Evolutionary conservation across 2,113 vertebrate species (phyloP).

Genomic region (Mesocricetus auratus): DNA sequence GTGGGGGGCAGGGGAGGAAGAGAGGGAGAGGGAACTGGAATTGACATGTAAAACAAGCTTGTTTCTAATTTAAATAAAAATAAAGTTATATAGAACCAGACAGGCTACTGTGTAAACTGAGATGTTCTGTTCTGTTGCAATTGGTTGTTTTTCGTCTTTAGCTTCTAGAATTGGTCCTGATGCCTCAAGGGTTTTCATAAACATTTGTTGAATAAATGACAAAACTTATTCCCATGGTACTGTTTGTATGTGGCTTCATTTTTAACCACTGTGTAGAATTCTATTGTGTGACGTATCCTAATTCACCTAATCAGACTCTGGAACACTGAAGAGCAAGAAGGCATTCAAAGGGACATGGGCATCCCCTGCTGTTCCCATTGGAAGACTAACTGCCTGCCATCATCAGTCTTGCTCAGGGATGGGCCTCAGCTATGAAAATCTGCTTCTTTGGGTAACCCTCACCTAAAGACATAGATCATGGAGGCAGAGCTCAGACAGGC

Average conservation of each 20-base stretch:
- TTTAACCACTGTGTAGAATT: neutral
- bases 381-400: neutral
- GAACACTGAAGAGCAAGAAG: neutral
- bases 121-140: neutral
- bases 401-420: neutral
- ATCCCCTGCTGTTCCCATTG: accelerated
- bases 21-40: too few relatives aligned
- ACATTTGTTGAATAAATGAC: slow-evolving; percentile 17
- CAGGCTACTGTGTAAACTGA: neutral
- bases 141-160: neutral
- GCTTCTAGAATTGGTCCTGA: neutral
- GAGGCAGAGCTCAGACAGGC: neutral
- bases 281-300: neutral
- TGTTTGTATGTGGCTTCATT: neutral
- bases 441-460: neutral
- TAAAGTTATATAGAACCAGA: neutral
- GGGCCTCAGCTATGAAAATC: neutral
- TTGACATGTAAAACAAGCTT: too few relatives aligned
- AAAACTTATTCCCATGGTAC: neutral
- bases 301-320: neutral
- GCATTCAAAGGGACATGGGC: neutral
- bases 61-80: too few relatives aligned
- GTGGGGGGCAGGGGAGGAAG: too few relatives aligned
- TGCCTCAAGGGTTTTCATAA: slow-evolving; percentile 5
- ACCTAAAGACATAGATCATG: neutral